Evolutionary conservation across 2,113 vertebrate genomes (phyloP), one percentile per base, ranked within the genome.

Genomic region (Lonchura striata): DNA sequence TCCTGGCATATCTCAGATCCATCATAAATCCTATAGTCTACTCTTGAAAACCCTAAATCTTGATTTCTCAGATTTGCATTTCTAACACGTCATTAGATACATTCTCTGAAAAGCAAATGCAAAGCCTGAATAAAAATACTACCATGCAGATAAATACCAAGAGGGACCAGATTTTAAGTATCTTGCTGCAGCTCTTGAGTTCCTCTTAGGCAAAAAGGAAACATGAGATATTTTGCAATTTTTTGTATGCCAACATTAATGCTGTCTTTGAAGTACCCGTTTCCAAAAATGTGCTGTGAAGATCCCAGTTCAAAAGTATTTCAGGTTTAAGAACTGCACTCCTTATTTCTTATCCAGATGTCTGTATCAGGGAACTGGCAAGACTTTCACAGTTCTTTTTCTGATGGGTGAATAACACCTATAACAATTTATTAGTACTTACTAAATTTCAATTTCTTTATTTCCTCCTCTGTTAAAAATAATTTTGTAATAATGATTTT

Each of bases 381-480:
- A 84, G 24, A 31, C 19, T 88, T 90, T 70, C 61, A 57, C 31
- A 60, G 46, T 35, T 94, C 50, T 94, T 80, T 69, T 63, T 81
- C 69, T 47, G 30, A 79, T 54, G 35, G 37, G 22, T 1, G 6
- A 88, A 87, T 86, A 81, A 54, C 17, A 60, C 10, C 27, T 8
- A 52, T 28, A 84, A 75, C n/a, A 88, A 89, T 86, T 91, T 96
- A 92, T 95, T 41, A 61, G 25, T 72, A 21, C 61, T 86, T 82
- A 82, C 28, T 82, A 94, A 89, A 89, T 66, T 82, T 65, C 75
- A 95, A 54, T 70, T 35, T 78, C 50, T 88, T 71, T 61, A 52
- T 81, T 81, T 92, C 79, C 69, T 82, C 25, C 49, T 39, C 46
- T 80, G 20, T 87, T 95, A 94, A 92, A 95, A 95, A 76, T 31